phyloP scores from a whole-genome alignment of 2,797 vertebrate species.

The Fistularia tabacaria region DNA sequence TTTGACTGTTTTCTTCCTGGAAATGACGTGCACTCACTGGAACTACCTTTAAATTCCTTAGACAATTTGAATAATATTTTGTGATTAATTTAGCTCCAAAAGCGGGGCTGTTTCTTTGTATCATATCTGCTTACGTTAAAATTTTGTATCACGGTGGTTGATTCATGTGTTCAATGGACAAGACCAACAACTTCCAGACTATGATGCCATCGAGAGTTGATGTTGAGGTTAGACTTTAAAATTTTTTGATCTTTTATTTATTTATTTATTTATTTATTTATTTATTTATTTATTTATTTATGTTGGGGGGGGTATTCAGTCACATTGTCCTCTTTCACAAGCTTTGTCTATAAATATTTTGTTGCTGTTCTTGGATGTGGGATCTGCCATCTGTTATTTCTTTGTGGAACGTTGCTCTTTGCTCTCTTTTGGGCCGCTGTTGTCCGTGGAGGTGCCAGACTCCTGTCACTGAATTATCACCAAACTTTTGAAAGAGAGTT shows the following conservation, averaged over 20 bases:
- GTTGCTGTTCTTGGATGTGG: constrained; percentile 38
- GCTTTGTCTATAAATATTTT: constrained; percentile 38
- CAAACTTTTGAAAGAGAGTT: constrained; percentile 3
- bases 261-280: too few relatives aligned
- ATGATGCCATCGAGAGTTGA: background rate
- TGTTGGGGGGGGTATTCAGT: constrained; percentile 1
- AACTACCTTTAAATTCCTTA: too few relatives aligned
- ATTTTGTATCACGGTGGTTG: too few relatives aligned
- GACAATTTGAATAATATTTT: too few relatives aligned
- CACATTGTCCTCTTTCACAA: constrained; percentile 1
- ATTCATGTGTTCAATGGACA: too few relatives aligned
- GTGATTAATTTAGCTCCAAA: too few relatives aligned
- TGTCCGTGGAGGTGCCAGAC: constrained; percentile 26
- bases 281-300: too few relatives aligned
- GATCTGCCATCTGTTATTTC: constrained; percentile 54
- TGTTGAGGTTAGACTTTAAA: constrained; percentile 22
- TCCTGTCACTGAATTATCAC: constrained; percentile 36
- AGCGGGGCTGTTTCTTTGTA: too few relatives aligned
- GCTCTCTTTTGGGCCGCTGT: constrained; percentile 25
- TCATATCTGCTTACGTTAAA: too few relatives aligned
- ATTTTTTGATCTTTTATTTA: constrained; percentile 18
- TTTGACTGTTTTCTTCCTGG: too few relatives aligned
- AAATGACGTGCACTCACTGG: too few relatives aligned
- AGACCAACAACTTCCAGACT: too few relatives aligned
- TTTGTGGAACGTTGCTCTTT: constrained; percentile 43